Evolutionary conservation across 30 jellyfish, hydroid and myxozoan genomes (phyloP).

Genomic region (Chrysaora quinquecirrha): DNA sequence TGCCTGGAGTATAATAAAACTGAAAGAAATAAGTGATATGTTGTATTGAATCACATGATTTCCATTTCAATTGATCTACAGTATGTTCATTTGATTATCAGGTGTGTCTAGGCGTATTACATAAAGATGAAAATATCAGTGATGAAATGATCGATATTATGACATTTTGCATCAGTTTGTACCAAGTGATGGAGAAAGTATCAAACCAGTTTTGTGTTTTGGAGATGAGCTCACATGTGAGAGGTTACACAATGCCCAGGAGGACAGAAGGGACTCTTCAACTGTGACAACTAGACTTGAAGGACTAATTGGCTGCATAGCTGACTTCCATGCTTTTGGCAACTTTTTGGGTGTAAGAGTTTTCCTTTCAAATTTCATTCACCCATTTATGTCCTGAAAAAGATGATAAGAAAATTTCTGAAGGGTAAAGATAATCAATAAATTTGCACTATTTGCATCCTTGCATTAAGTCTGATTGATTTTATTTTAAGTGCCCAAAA

Average conservation of each 20-base stretch:
- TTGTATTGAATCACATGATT: conserved; percentile 8
- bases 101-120: conserved; percentile 45
- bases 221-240: conserved; percentile 47
- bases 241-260: conserved; percentile 34
- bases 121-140: conserved; percentile 36
- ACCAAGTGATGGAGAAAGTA: conserved; percentile 11
- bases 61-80: conserved; percentile 5
- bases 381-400: conserved; percentile 14
- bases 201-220: conserved; percentile 31
- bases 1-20: conserved; percentile 14
- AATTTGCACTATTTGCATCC: conserved; percentile 1
- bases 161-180: conserved; percentile 38
- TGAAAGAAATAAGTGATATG: neutral
- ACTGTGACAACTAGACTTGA: conserved; percentile 18
- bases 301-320: conserved; percentile 16
- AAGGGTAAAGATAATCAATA: conserved; percentile 7
- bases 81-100: conserved; percentile 10
- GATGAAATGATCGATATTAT: conserved; percentile 34
- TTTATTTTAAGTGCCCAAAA: conserved; percentile 18
- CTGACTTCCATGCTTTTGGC: conserved; percentile 30
- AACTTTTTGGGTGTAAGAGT: conserved; percentile 21
- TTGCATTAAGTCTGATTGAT: conserved; percentile 1
- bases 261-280: conserved; percentile 26
- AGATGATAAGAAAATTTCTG: conserved; percentile 6
- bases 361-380: conserved; percentile 9